Evolutionary conservation across 2,888 invertebrate species (phyloP), one percentile per base, ranked within the genome.

Genomic region (Drosophila histrio): DNA sequence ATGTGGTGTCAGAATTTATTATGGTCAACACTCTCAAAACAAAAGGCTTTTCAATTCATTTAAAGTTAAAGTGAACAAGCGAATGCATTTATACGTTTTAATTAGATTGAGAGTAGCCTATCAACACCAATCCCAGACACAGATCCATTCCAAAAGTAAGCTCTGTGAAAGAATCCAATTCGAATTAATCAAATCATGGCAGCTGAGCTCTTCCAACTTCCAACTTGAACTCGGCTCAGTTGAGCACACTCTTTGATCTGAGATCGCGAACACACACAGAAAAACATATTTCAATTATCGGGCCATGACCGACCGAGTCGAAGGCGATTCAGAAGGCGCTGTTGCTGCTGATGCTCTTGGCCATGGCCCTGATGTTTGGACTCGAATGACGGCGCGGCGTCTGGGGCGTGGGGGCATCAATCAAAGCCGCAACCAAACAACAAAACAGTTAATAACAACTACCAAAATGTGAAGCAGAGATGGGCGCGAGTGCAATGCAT

Each of bases 201-300:
- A 54, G 53, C 71, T 41, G 62, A 41, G 8, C 15, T 46, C 24
- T 22, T 8, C 26, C 22, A 68, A 52, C 24, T 22, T 8, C 26
- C 22, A 68, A 52, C 47, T 38, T 43, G 30, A 57, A 63, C 58
- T 59, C 50, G 43, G 39, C 34, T 52, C 52, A 24, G 30, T 49
- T 30, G 41, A 56, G 46, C 21, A 22, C 47, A 57, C 71, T 61
- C 87, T 83, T 83, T 83, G 87, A 88, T 83, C 83, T 77, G 67
- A 17, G 65, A 59, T 64, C 60, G 52, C 44, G 15, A 28, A 44
- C 43, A 39, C 6, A 28, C n/a, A n/a, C 19, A 53, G 19, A 22
- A 19, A 39, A 74, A 88, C 85, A 87, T 88, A 88, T 88, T 84
- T 87, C 88, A 84, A 84, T 84, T 84, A 88, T 80, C 79, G 65